Conservation (phyloP, 2,113 vertebrate species). For the Microtus oregoni region DNA sequence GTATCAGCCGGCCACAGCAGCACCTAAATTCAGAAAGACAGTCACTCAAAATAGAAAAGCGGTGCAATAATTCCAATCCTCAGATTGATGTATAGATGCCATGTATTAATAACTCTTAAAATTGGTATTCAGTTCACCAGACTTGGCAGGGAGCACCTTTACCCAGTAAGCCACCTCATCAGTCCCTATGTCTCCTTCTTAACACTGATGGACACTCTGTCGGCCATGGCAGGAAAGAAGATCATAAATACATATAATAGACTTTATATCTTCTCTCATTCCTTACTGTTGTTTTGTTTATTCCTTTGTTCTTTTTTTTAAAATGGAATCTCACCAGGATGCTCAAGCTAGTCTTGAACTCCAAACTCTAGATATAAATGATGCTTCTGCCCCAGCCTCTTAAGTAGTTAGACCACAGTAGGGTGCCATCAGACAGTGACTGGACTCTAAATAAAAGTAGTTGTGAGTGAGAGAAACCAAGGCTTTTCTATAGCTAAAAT, state of each 20-base stretch:
- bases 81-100: background rate
- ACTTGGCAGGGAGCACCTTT: background rate
- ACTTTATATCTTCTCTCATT: background rate
- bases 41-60: background rate
- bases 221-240: background rate
- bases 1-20: constrained; percentile 93
- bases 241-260: background rate
- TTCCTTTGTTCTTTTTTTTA: too few species aligned
- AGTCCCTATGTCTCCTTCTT: background rate
- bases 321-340: background rate
- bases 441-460: background rate
- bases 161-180: background rate
- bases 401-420: background rate
- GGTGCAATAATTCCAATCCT: background rate
- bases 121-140: background rate
- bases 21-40: constrained; percentile 85
- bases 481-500: background rate
- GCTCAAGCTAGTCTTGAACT: background rate
- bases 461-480: background rate
- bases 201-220: background rate
- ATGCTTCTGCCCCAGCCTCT: background rate
- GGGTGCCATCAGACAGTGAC: background rate
- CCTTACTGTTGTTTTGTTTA: background rate
- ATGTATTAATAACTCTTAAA: background rate
- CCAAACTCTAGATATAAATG: background rate